phyloP scores from a whole-genome alignment of 2,113 vertebrate species.

The Platichthys stellatus region DNA sequence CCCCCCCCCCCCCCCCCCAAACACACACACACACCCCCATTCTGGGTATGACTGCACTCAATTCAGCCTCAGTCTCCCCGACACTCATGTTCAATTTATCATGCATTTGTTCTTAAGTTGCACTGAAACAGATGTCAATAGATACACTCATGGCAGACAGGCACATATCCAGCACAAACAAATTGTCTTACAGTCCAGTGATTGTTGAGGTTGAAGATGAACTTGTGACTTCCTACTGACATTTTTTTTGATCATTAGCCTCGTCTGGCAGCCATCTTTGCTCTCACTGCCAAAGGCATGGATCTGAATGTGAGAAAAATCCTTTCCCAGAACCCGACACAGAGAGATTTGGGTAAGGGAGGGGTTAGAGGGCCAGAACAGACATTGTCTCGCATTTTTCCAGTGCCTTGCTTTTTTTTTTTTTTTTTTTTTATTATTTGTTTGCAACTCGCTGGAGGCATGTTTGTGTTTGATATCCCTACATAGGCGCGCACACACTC shows the following conservation, averaged over 20 bases:
- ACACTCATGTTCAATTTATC: slow-evolving; percentile 41
- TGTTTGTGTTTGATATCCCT: slow-evolving; percentile 71
- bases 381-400: slow-evolving; percentile 46
- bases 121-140: slow-evolving; percentile 44
- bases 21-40: too few relatives aligned
- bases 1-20: slow-evolving; percentile 9
- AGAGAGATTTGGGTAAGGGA: slow-evolving; percentile 40
- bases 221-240: slow-evolving; percentile 70
- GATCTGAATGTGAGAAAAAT: slow-evolving; percentile 69
- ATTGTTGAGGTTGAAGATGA: slow-evolving; percentile 55
- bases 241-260: slow-evolving; percentile 63
- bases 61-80: slow-evolving; percentile 24
- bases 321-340: slow-evolving; percentile 69
- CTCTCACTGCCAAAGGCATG: slow-evolving; percentile 60
- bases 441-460: slow-evolving; percentile 60
- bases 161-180: slow-evolving; percentile 39
- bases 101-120: slow-evolving; percentile 39
- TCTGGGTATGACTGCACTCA: slow-evolving; percentile 14
- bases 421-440: slow-evolving; percentile 57
- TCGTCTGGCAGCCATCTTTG: slow-evolving; percentile 67
- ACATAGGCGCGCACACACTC: slow-evolving; percentile 26
- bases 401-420: slow-evolving; percentile 57
- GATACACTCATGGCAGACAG: slow-evolving; percentile 25
- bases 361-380: slow-evolving; percentile 11
- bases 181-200: slow-evolving; percentile 53